Percentiles rank a stretch among this genome's conserved stretches.
These are phyloP conservation scores for Aulostomus chinensis DNA, from an alignment of 2,797 vertebrate species.

Conservation along the genomic window DNA sequence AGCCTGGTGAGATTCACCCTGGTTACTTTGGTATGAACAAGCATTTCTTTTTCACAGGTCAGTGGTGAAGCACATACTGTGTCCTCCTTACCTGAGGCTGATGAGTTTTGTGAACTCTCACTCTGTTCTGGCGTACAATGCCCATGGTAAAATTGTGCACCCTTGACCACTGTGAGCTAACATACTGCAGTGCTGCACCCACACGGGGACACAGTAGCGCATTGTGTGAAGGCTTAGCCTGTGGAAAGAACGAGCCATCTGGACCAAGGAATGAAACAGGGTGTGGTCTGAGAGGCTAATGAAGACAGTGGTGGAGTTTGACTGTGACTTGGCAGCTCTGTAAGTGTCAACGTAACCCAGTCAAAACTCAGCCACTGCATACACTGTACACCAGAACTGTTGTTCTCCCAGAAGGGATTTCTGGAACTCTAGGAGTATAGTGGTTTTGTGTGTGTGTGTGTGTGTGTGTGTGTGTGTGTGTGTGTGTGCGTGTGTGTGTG, in stretches of 20 bases:
- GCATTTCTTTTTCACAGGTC: conserved; percentile 50
- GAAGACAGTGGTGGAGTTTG: neutral
- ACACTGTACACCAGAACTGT: neutral
- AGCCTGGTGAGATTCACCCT: neutral
- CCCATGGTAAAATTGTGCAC: conserved; percentile 20
- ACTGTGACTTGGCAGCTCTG: conserved; percentile 1
- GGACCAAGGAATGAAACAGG: conserved; percentile 10
- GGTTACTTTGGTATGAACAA: conserved; percentile 26
- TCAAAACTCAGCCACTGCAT: too few species aligned
- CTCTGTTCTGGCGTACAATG: conserved; percentile 1
- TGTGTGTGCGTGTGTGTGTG: too few species aligned
- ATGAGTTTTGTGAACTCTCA: neutral
- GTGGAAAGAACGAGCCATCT: conserved; percentile 29
- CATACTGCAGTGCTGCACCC: conserved; percentile 6
- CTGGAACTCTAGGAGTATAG: too few species aligned
- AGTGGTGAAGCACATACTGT: neutral
- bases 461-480: too few species aligned
- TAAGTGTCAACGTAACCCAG: too few species aligned
- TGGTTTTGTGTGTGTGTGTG: too few species aligned
- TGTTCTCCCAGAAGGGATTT: too few species aligned
- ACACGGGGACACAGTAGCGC: conserved; percentile 23
- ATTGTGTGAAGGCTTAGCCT: conserved; percentile 40
- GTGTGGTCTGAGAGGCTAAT: conserved; percentile 2
- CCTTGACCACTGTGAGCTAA: conserved; percentile 8
- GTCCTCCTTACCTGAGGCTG: conserved; percentile 7